These are phyloP conservation scores for Talpa occidentalis DNA, from an alignment of 2,113 vertebrate genomes.

Conservation along the genomic window DNA sequence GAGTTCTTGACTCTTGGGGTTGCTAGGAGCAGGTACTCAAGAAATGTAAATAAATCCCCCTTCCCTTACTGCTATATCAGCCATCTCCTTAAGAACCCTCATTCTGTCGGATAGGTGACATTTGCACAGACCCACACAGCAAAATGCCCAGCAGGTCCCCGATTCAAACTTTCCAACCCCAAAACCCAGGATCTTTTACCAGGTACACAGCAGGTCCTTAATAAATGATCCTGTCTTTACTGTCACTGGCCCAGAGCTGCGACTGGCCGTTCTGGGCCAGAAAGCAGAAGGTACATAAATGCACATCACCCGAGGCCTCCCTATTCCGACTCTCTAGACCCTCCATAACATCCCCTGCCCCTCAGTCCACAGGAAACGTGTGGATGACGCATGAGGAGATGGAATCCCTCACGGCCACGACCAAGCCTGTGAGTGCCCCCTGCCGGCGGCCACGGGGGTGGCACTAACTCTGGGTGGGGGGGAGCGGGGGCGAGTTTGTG, in stretches of 20 bases:
- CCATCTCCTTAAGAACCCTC: background rate
- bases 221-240: background rate
- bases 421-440: constrained; percentile 91
- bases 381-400: constrained; percentile 98
- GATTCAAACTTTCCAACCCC: background rate
- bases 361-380: constrained; percentile 95
- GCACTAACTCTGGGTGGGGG: constrained; percentile 41
- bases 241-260: background rate
- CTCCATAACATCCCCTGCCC: background rate
- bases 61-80: background rate
- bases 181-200: background rate
- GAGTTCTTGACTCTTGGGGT: background rate
- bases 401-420: constrained; percentile 93
- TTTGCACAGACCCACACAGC: background rate
- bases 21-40: background rate
- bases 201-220: background rate
- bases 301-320: background rate
- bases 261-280: background rate
- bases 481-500: background rate
- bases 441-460: background rate
- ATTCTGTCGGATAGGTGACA: background rate
- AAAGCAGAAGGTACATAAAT: background rate
- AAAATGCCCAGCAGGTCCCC: background rate
- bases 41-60: background rate
- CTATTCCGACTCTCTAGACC: background rate